Evolutionary conservation across 2,113 vertebrate genomes (phyloP), one percentile per base, ranked within the genome.

Genomic region (Myrmecophaga tridactyla): DNA sequence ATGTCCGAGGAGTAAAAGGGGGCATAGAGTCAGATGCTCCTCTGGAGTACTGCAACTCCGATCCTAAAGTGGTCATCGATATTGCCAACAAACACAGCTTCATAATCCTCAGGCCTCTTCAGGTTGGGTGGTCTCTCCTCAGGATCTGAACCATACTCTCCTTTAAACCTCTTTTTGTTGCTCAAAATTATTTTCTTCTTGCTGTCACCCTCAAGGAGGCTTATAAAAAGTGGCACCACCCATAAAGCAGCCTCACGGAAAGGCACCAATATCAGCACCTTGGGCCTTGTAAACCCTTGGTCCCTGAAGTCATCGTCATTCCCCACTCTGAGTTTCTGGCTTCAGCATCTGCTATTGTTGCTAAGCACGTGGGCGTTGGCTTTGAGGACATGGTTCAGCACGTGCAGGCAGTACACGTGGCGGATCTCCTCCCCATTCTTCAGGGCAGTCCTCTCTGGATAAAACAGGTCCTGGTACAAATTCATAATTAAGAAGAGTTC

Each of bases 1-100:
- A 99, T 99, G 97, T 99, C 99, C 0, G 99, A 99, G 0, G 99
- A 99, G 97, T 99, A 99, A 95, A 99, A 99, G 0, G 99, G 99
- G 1, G 99, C 98, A 0, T 99, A 99, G 1, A 99, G 98, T 4
- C 99, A 99, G 84, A 99, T 97, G 95, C 98, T 99, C 97, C 98
- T 98, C 90, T 98, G 99, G 62, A 99, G 98, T 34, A 99, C 97
- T 0, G 99, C 99, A 96, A 99, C 69, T 0, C 99, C 99, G 48
- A 99, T 99, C 96, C 99, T 99, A 97, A 99, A 99, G 97, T 99
- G 99, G 97, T 99, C 99, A 43, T 99, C 99, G 4, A 99, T 99
- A 86, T 99, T 99, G 93, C 99, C 99, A 11, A 99, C 98, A 97
- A 99, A 99, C 69, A 99, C 72, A 0, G 99, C 99, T 82, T 98